Percentiles rank a stretch among this genome's conserved stretches.
Evolutionary conservation across 92 coral and sea anemone species (phyloP).

Genomic region (Phenganax subtilis): DNA sequence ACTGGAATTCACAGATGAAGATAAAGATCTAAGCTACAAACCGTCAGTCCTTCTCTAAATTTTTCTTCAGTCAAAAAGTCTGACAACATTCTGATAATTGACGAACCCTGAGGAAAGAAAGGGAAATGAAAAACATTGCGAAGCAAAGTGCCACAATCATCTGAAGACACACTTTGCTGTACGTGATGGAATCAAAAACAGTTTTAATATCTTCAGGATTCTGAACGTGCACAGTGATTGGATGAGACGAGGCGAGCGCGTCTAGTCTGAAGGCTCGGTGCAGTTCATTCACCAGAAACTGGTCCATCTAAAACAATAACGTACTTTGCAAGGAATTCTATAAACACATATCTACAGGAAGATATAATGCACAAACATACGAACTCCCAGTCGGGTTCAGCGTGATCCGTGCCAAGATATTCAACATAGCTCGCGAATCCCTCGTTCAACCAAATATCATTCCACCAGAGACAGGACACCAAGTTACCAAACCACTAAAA

Average conservation of each 20-base stretch:
- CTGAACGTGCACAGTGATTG: conserved; percentile 56
- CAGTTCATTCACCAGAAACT: conserved; percentile 48
- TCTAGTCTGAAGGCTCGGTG: conserved; percentile 57
- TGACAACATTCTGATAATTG: conserved; percentile 85
- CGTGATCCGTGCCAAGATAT: conserved; percentile 71
- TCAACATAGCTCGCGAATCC: conserved; percentile 96
- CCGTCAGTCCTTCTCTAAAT: conserved; percentile 73
- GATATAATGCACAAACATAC: conserved; percentile 41
- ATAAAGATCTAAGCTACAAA: conserved; percentile 9
- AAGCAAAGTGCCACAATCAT: background rate
- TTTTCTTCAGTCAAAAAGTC: conserved; percentile 60
- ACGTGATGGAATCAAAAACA: conserved; percentile 76
- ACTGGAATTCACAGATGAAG: too few species aligned
- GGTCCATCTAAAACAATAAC: conserved; percentile 46
- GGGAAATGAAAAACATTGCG: background rate
- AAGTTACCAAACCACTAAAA: conserved; percentile 94
- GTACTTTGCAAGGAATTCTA: background rate
- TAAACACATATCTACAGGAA: background rate
- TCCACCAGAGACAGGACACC: conserved; percentile 97
- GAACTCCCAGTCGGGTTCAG: conserved; percentile 90
- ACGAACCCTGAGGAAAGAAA: conserved; percentile 62
- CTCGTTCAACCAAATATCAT: conserved; percentile 92
- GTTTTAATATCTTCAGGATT: conserved; percentile 62
- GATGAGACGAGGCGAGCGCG: conserved; percentile 74
- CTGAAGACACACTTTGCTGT: conserved; percentile 56